Percentiles rank a stretch among this genome's conserved stretches.
Conservation (phyloP, 2,113 vertebrate species). For the Ictalurus punctatus region DNA sequence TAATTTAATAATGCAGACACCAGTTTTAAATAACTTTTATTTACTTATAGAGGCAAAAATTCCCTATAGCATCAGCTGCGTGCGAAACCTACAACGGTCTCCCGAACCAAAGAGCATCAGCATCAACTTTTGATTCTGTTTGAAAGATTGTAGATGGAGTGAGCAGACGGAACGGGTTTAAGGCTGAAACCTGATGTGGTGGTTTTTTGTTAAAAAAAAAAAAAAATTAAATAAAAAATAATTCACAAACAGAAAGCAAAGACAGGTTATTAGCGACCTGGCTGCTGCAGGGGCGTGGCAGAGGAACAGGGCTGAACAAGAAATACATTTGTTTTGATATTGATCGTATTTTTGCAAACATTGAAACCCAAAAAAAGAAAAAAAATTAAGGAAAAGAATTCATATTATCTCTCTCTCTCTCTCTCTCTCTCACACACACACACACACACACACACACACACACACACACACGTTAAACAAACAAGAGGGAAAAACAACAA, state of each 20-base stretch:
- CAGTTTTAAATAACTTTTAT: slow-evolving; percentile 79
- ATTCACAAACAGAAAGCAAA: slow-evolving; percentile 61
- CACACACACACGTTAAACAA: slow-evolving; percentile 42
- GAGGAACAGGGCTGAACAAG: slow-evolving; percentile 37
- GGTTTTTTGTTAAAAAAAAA: background rate
- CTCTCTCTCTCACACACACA: no score
- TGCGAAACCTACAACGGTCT: slow-evolving; percentile 71
- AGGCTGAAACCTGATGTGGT: slow-evolving; percentile 75
- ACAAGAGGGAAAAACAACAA: background rate
- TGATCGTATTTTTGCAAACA: slow-evolving; percentile 28
- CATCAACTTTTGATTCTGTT: slow-evolving; percentile 57
- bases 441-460: slow-evolving; percentile 54
- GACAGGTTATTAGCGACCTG: slow-evolving; percentile 31
- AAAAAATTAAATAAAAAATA: no score
- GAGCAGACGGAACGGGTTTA: slow-evolving; percentile 65
- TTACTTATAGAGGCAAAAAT: slow-evolving; percentile 76
- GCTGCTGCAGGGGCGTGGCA: slow-evolving; percentile 47
- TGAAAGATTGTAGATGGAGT: slow-evolving; percentile 48
- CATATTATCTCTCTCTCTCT: slow-evolving; percentile 34
- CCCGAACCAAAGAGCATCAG: slow-evolving; percentile 67
- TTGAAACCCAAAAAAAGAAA: slow-evolving; percentile 31
- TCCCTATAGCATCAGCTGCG: slow-evolving; percentile 74
- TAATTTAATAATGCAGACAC: slow-evolving; percentile 49
- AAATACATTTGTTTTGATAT: slow-evolving; percentile 43
- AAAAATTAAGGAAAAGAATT: slow-evolving; percentile 62